These are phyloP conservation scores for Stenodera caucasica DNA, from an alignment of 2,888 invertebrate species.

Conservation along the genomic window DNA sequence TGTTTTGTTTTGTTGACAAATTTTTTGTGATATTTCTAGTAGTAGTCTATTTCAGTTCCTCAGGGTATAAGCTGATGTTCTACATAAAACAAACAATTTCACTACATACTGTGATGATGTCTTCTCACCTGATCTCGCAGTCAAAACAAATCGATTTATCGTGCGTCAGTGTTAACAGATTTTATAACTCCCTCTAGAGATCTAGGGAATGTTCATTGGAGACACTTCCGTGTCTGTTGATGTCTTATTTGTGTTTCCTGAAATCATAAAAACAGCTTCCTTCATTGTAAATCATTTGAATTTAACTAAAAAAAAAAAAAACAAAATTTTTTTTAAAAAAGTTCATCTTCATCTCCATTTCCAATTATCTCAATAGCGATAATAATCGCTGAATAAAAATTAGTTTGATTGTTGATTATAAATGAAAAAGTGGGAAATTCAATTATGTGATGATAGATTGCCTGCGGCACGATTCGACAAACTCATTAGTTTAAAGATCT, in stretches of 20 bases:
- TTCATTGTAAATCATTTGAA: slow-evolving; percentile 21
- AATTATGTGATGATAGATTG: slow-evolving; percentile 37
- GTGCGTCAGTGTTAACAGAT: slow-evolving; percentile 30
- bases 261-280: slow-evolving; percentile 26
- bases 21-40: too few species aligned
- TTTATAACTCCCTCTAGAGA: slow-evolving; percentile 30
- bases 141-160: slow-evolving; percentile 34
- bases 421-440: slow-evolving; percentile 24
- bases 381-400: slow-evolving; percentile 5
- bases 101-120: slow-evolving; percentile 21
- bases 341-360: not conserved
- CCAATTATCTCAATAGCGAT: not conserved
- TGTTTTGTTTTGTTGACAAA: too few species aligned
- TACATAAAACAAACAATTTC: slow-evolving; percentile 31
- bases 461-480: slow-evolving; percentile 36
- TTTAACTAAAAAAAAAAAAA: too few species aligned
- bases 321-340: too few species aligned
- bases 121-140: slow-evolving; percentile 29
- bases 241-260: slow-evolving; percentile 28
- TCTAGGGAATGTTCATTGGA: slow-evolving; percentile 22
- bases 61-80: slow-evolving; percentile 23
- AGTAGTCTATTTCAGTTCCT: slow-evolving; percentile 16
- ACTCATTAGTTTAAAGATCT: slow-evolving; percentile 38
- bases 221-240: slow-evolving; percentile 18
- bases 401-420: slow-evolving; percentile 7